Percentiles rank a stretch among this genome's conserved stretches.
Conservation (phyloP, 2,113 vertebrate species). For the Lamprologus speciosus region DNA sequence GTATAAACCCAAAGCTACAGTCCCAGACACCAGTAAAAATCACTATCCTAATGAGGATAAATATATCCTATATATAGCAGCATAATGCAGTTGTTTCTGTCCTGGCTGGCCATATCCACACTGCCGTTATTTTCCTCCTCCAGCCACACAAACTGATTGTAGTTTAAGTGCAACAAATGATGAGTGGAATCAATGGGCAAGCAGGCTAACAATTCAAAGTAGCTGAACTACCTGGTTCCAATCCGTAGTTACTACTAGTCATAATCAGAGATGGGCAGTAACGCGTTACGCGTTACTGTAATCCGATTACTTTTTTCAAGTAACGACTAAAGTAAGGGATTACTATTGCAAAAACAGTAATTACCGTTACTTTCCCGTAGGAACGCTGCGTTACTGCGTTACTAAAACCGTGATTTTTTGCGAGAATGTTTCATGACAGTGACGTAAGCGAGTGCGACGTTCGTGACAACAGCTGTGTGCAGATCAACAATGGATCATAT, state of each 20-base stretch:
- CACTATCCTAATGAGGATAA: not conserved
- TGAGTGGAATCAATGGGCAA: not conserved
- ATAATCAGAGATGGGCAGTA: not conserved
- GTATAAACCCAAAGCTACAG: not conserved
- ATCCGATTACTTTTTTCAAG: too few species aligned
- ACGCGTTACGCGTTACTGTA: too few species aligned
- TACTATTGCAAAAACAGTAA: too few species aligned
- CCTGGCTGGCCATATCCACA: not conserved
- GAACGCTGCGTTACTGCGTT: too few species aligned
- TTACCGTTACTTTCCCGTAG: too few species aligned
- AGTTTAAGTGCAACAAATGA: not conserved
- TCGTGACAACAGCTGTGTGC: too few species aligned
- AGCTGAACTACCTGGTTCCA: not conserved
- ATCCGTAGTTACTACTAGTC: not conserved
- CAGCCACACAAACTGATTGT: not conserved
- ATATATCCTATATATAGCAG: not conserved
- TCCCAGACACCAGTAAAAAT: not conserved
- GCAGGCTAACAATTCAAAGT: not conserved
- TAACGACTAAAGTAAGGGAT: too few species aligned
- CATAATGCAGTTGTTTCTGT: not conserved
- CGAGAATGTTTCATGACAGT: too few species aligned
- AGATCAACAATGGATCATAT: too few species aligned
- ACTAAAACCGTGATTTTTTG: too few species aligned
- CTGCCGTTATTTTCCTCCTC: not conserved
- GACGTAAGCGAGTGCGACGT: rapidly evolving